Base-by-base conservation (phyloP, 2,113 vertebrate species). In the Rutilus rutilus region DNA sequence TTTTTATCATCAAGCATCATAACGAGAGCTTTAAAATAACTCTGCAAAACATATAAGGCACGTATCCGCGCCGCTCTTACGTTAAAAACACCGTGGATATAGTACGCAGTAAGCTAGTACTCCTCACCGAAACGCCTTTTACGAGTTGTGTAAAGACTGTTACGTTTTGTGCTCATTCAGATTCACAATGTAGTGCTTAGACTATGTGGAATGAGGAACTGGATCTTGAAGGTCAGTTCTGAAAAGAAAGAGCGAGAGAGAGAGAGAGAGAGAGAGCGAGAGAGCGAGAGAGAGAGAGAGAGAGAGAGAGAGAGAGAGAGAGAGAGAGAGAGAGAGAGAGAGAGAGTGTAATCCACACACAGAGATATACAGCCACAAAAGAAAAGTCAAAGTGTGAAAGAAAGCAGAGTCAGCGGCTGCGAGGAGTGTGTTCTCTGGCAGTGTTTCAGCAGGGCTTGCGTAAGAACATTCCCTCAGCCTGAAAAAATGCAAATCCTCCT, bases 401-500 rank as follows among this genome's bases (percentile, higher is more conserved):
- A 62, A 77, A 88, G 88, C 87, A 60, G 57, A 82, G 85, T 91
- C 89, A 91, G 90, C 90, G 85, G 12, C 57, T 88, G 85, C 80
- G 87, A 88, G 73, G 81, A 78, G 80, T 76, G 77, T 80, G 76
- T 86, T 88, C 73, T 86, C 87, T 89, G 90, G 84, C 84, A 50
- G 17, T 10, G 36, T 50, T 69, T 84, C 86, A 89, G 87, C 81
- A 75, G 85, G 80, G 60, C 60, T 90, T 89, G 81, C 73, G 75
- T 64, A 88, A 90, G 83, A 88, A 79, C 65, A 62, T 90, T 88
- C 85, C 87, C 88, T 89, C 87, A 90, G 74, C 87, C 83, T 80
- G 64, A 78, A 90, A 88, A 86, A 85, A 89, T 89, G 88, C 78
- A 87, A 90, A 85, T 82, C 87, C 81, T 89, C 83, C 86, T 79